Base-by-base conservation (phyloP, 2,113 vertebrate genomes). In the Ophthalmolycus amberensis region DNA sequence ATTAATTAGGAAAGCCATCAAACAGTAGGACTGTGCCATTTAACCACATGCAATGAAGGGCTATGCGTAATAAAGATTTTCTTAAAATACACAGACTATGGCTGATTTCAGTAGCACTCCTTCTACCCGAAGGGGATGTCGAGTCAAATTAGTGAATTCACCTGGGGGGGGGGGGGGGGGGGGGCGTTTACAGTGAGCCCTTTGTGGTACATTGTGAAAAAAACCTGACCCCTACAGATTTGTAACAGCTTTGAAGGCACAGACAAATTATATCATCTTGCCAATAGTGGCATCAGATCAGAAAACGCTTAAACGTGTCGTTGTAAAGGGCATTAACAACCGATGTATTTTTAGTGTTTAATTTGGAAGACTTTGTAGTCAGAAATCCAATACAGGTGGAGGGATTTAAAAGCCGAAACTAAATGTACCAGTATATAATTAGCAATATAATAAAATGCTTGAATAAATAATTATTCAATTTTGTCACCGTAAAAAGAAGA, bases 1-100 rank as follows among this genome's bases (percentile, higher is more conserved):
- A 52, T 70, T 34, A 70, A 52, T 70, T 70, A 70, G 10, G 37
- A 34, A 34, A 52, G 50, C 6, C 32, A 14, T 70, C 46, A 70
- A 60, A 63, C 60, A 22, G 32, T 22, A 37, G 18, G 60, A 63
- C 60, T 63, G 18, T 63, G 18, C 60, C 60, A 63, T 63, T 63
- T 37, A 37, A 9, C 32, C 29, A 63, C 18, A 37, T 37, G 60
- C 2, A 18, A 22, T 2, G 27, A 63, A 63, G 9, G 59, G 18
- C 18, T 9, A 63, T 18, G 16, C 16, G 9, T 22, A 40, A 14
- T 65, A n/a, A n/a, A 38, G 4, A 22, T 12, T 65, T 29, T 18
- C n/a, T n/a, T 40, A n/a, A 38, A 64, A 42, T 42, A n/a, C 20
- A 64, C 34, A 64, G 29, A 32, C 29, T 32, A 18, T 32, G 18